phyloP scores from a whole-genome alignment of 2,797 vertebrate species.

The Propithecus deckenii region DNA sequence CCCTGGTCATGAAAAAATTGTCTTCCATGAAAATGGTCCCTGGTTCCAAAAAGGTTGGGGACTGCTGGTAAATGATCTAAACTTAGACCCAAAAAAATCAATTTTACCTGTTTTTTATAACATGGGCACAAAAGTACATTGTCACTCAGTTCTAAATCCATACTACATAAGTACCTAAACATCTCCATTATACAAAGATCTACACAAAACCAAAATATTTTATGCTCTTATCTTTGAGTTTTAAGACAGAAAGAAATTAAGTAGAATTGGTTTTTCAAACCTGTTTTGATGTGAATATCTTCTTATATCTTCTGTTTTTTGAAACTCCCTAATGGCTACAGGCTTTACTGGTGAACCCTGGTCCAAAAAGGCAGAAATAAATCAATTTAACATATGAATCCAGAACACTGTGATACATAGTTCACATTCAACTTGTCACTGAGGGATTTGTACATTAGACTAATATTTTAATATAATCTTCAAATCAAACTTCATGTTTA shows the following conservation, averaged over 20 bases:
- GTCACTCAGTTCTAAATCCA: background rate
- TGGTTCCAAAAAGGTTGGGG: too few relatives aligned
- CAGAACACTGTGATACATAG: background rate
- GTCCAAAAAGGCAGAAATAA: slow-evolving; percentile 58
- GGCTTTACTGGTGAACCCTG: slow-evolving; percentile 91
- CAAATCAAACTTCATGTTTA: slow-evolving; percentile 17
- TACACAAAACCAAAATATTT: slow-evolving; percentile 41
- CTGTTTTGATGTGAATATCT: slow-evolving; percentile 86
- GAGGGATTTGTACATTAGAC: background rate
- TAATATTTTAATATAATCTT: slow-evolving; percentile 17
- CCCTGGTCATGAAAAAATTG: too few relatives aligned
- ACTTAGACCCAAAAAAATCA: slow-evolving; percentile 37
- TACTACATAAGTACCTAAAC: background rate
- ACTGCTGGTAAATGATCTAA: background rate
- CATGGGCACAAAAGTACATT: background rate
- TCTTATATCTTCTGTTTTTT: slow-evolving; percentile 88
- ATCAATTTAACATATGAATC: slow-evolving; percentile 24
- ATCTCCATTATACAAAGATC: background rate
- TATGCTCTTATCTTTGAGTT: slow-evolving; percentile 3
- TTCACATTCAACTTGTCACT: slow-evolving; percentile 28
- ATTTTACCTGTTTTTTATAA: slow-evolving; percentile 1
- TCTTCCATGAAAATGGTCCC: too few relatives aligned
- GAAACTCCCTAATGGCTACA: slow-evolving; percentile 82
- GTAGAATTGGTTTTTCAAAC: slow-evolving; percentile 78
- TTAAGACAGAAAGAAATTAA: slow-evolving; percentile 53